A percentile compares a stretch with the other conserved stretches of the same genome.
These are phyloP conservation scores for Sycophaga agraensis DNA, from an alignment of 1,140 invertebrate species.

Conservation along the genomic window DNA sequence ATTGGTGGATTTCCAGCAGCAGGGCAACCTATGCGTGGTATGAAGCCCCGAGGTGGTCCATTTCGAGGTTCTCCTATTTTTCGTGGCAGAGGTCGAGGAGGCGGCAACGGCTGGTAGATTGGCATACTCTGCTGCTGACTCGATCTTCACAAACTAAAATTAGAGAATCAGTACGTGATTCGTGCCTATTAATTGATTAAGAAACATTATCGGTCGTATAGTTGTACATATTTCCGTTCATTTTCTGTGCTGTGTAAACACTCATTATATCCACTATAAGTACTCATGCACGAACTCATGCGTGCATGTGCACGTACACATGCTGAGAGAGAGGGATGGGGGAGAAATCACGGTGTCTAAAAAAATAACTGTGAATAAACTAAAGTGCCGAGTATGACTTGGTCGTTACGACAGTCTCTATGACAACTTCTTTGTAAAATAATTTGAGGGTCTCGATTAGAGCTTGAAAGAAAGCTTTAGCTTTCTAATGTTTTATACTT, in stretches of 20 bases:
- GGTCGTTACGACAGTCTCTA: neutral
- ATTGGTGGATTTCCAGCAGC: constrained; percentile 29
- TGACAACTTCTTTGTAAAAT: neutral
- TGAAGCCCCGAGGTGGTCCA: constrained; percentile 44
- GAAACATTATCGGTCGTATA: neutral
- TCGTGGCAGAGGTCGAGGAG: constrained; percentile 43
- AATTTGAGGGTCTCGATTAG: neutral
- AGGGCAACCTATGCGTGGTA: constrained; percentile 35
- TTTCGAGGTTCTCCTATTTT: constrained; percentile 43
- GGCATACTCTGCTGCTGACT: neutral
- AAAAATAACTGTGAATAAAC: neutral
- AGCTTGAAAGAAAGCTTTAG: neutral
- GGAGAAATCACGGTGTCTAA: neutral
- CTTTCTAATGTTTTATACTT: neutral
- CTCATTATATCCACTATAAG: constrained; percentile 20
- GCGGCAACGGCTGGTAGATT: constrained; percentile 43
- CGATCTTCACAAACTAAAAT: neutral
- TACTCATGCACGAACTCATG: neutral
- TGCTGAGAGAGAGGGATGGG: no score
- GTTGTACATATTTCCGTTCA: constrained; percentile 21
- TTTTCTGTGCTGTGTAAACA: constrained; percentile 18
- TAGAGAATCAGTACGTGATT: neutral
- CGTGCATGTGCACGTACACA: neutral
- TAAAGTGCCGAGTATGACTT: constrained; percentile 6
- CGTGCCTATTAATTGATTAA: neutral